Conservation (phyloP, 1,140 invertebrate genomes). For the Calosoma granatense region DNA sequence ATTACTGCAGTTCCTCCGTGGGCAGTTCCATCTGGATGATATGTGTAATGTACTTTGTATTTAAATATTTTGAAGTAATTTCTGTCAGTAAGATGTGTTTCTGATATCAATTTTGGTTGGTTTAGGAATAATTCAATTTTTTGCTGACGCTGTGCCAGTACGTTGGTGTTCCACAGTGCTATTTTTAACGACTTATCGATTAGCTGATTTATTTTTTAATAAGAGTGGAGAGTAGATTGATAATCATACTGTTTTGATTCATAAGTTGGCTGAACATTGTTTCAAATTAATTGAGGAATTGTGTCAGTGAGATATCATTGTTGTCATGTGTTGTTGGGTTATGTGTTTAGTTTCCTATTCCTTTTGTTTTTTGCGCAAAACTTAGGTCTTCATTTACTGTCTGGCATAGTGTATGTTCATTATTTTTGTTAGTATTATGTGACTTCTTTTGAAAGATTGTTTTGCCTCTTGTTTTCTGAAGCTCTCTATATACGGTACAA, state of each 20-base stretch:
- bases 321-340: constrained; percentile 1
- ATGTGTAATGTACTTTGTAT: constrained; percentile 19
- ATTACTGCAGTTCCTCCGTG: constrained; percentile 23
- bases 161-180: constrained; percentile 23
- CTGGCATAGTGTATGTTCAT: background rate
- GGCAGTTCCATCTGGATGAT: constrained; percentile 21
- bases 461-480: constrained; percentile 15
- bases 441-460: background rate
- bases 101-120: constrained; percentile 21
- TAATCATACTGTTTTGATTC: constrained; percentile 16
- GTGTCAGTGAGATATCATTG: background rate
- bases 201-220: constrained; percentile 1
- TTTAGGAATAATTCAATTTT: constrained; percentile 20
- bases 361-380: constrained; percentile 7
- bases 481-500: constrained; percentile 25
- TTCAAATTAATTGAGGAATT: constrained; percentile 14
- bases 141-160: constrained; percentile 17
- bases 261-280: constrained; percentile 13
- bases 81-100: constrained; percentile 24
- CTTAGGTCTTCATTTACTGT: no score
- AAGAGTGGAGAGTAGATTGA: constrained; percentile 11
- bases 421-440: background rate
- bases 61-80: constrained; percentile 18
- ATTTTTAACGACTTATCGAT: constrained; percentile 11
- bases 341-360: background rate